Base-by-base conservation (phyloP, 1,140 invertebrate genomes). In the Adoxophyes honmai region DNA sequence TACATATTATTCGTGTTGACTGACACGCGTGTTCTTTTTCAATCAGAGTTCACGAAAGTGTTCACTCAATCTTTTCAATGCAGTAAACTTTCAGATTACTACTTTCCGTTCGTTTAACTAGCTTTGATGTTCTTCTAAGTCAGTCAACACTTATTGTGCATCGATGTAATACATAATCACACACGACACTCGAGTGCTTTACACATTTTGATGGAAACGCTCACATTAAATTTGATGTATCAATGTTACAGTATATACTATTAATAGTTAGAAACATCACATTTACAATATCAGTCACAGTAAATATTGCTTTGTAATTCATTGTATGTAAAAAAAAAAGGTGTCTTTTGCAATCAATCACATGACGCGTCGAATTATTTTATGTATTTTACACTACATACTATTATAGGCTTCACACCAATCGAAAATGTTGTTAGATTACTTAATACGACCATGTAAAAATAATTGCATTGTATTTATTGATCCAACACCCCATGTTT, bases 1-100 rank as follows among this genome's bases (percentile, higher is more conserved):
- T 69, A 81, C 76, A 42, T 54, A 65, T 59, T 66, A 66, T 75
- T 68, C 59, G 83, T 86, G 81, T 86, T 88, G 83, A 88, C 81
- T 86, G 85, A 88, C 79, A 62, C 33, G 52, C 39, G 11, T 58
- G 39, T 15, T 53, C 28, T 21, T 21, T 48, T 38, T 28, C 10
- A 8, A 38, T 38, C 36, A 15, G 9, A 38, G 11, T 48, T 39
- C 18, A 53, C 34, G 39, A 60, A 64, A 68, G 8, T 57, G n/a
- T 52, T 58, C 52, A 53, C 36, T 21, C 35, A 44, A 9, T 14
- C 35, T 36, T 11, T 44, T 36, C 42, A 34, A 34, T 56, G 33
- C 33, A 36, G 10, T 36, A 33, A 48, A 38, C 3, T 60, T 57
- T 51, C 42, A 56, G 38, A 38, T 58, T 56, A 15, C n/a, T 66